These are phyloP conservation scores for Oreocharis arfaki DNA, from an alignment of 2,113 vertebrate genomes.

Conservation along the genomic window DNA sequence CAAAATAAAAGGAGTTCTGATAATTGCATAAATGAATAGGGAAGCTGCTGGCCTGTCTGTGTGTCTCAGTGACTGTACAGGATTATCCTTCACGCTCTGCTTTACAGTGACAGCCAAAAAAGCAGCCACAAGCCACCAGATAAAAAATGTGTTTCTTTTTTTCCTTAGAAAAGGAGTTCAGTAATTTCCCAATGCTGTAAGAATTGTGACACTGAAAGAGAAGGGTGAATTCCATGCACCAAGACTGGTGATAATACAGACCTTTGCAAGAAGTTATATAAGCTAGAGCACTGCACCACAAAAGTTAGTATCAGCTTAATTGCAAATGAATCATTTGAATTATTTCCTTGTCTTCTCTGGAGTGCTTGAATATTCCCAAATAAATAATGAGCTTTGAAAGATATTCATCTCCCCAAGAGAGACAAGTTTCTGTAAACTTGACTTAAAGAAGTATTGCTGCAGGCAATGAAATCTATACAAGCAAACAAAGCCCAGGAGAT, in stretches of 20 bases:
- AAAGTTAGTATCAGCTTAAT: constrained; percentile 1
- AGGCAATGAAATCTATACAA: constrained; percentile 39
- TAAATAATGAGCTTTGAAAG: constrained; percentile 51
- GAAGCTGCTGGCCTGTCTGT: neutral
- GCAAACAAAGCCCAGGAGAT: constrained; percentile 53
- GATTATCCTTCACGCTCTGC: neutral
- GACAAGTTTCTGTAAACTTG: constrained; percentile 49
- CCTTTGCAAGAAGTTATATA: constrained; percentile 29
- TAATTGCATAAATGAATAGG: neutral
- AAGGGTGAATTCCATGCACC: neutral
- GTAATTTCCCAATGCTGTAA: constrained; percentile 32
- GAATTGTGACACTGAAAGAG: neutral
- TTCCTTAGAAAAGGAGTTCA: constrained; percentile 15
- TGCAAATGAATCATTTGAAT: constrained; percentile 7
- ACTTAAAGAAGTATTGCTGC: constrained; percentile 55
- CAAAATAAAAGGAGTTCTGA: neutral
- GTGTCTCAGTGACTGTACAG: neutral
- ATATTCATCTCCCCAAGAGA: constrained; percentile 30
- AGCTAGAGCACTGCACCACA: neutral
- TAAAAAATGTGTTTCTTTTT: constrained; percentile 26
- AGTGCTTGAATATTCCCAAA: constrained; percentile 11
- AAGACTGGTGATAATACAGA: neutral
- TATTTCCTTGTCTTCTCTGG: neutral
- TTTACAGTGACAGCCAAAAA: neutral
- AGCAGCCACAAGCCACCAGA: neutral